Evolutionary conservation across 92 coral and sea anemone genomes (phyloP).

Genomic region (Siderastrea radians): DNA sequence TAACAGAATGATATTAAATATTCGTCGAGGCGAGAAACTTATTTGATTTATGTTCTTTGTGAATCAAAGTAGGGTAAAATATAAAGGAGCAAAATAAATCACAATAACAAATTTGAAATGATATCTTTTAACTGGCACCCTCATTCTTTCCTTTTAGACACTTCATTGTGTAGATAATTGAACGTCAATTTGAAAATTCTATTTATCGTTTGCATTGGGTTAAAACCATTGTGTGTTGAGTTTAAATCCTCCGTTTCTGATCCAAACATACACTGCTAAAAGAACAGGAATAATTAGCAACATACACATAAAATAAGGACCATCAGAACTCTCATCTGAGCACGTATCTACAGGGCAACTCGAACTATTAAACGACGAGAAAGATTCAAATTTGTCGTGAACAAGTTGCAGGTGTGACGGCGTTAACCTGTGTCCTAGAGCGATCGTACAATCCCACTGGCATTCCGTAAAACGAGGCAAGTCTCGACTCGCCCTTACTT

Average conservation of each 20-base stretch:
- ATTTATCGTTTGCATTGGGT: not conserved
- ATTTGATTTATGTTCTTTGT: too few relatives aligned
- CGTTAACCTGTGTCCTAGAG: slow-evolving; percentile 53
- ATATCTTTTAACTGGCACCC: not conserved
- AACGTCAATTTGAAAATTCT: not conserved
- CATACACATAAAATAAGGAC: not conserved
- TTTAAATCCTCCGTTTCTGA: not conserved
- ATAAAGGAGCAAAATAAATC: too few relatives aligned
- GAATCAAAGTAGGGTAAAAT: too few relatives aligned
- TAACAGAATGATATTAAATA: too few relatives aligned
- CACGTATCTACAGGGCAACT: not conserved
- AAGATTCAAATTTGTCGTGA: slow-evolving; percentile 21
- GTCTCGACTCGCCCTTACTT: slow-evolving; percentile 19
- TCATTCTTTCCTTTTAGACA: not conserved
- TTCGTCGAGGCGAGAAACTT: too few relatives aligned
- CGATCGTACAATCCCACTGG: slow-evolving; percentile 44
- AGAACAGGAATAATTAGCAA: not conserved
- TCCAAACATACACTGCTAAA: not conserved
- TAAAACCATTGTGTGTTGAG: not conserved
- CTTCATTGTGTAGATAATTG: not conserved
- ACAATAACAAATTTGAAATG: not conserved
- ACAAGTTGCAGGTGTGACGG: slow-evolving; percentile 22
- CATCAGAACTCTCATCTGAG: not conserved
- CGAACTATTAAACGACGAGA: not conserved
- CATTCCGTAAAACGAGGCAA: slow-evolving; percentile 42